These are phyloP conservation scores for Asarcornis scutulata DNA, from an alignment of 2,113 vertebrate species.

Conservation along the genomic window DNA sequence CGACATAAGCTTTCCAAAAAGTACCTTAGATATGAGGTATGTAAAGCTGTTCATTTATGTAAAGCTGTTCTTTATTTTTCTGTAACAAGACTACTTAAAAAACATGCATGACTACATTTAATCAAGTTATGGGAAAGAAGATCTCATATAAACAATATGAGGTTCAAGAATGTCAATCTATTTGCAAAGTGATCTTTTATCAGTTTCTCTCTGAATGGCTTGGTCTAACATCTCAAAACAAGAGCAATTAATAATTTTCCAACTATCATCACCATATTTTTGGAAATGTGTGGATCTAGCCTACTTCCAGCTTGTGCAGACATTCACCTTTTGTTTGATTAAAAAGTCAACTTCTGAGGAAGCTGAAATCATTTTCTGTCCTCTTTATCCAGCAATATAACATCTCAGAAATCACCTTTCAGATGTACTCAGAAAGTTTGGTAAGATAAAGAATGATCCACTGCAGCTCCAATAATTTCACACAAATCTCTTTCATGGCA, in stretches of 20 bases:
- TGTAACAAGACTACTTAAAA: neutral
- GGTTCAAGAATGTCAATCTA: neutral
- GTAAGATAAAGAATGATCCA: neutral
- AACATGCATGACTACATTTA: neutral
- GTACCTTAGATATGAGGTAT: neutral
- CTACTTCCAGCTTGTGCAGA: neutral
- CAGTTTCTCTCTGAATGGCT: neutral
- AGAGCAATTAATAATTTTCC: neutral
- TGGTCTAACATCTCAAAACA: neutral
- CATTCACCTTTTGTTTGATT: neutral
- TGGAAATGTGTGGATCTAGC: neutral
- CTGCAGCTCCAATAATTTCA: neutral
- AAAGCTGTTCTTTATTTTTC: neutral
- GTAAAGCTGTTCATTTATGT: neutral
- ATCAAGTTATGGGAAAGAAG: neutral
- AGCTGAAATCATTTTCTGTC: neutral
- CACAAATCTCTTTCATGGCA: neutral
- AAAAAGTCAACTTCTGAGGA: neutral
- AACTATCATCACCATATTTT: neutral
- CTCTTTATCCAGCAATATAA: neutral
- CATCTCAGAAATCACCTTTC: neutral
- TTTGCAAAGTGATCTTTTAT: neutral
- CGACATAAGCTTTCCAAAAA: neutral
- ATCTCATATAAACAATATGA: neutral
- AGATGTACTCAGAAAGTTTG: neutral